phyloP scores from a whole-genome alignment of 2,888 invertebrate genomes.

The Cataglyphis cursor region DNA sequence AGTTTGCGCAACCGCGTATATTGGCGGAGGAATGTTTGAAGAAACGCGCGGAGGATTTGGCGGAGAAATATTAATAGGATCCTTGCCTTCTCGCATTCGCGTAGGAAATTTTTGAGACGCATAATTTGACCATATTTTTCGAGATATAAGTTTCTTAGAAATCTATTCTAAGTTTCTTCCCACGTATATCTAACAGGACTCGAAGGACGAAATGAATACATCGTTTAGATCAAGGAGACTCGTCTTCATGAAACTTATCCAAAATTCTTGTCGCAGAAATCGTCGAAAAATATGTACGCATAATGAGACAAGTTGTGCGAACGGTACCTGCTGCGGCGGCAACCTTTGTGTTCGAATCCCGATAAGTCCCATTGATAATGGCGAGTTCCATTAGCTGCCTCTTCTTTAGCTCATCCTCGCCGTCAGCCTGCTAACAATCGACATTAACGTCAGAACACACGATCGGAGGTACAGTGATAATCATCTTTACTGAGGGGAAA shows the following conservation, averaged over 20 bases:
- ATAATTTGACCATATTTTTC: not conserved
- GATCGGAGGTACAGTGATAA: slow-evolving; percentile 26
- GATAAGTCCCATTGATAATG: slow-evolving; percentile 99
- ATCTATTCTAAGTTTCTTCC: not conserved
- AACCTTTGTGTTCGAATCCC: slow-evolving; percentile 97
- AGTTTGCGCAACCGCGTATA: not conserved
- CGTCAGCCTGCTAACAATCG: slow-evolving; percentile 96
- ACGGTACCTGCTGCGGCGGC: slow-evolving; percentile 93
- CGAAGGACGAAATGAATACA: not conserved
- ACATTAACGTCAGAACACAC: slow-evolving; percentile 82
- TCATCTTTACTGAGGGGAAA: slow-evolving; percentile 4
- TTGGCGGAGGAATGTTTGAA: not conserved
- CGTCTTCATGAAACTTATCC: not conserved
- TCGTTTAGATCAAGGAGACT: not conserved
- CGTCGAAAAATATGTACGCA: not conserved
- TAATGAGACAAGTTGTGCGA: slow-evolving; percentile 39
- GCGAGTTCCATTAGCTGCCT: slow-evolving; percentile 99
- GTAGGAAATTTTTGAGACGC: not conserved
- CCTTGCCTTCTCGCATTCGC: not conserved
- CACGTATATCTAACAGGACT: not conserved
- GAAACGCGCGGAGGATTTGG: not conserved
- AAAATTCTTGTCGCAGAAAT: not conserved
- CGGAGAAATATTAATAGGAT: not conserved
- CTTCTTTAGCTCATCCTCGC: slow-evolving; percentile 99
- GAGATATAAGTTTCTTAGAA: slow-evolving; percentile 2